These are phyloP conservation scores for Saccopteryx bilineata DNA, from an alignment of 2,113 vertebrate genomes.

Conservation along the genomic window DNA sequence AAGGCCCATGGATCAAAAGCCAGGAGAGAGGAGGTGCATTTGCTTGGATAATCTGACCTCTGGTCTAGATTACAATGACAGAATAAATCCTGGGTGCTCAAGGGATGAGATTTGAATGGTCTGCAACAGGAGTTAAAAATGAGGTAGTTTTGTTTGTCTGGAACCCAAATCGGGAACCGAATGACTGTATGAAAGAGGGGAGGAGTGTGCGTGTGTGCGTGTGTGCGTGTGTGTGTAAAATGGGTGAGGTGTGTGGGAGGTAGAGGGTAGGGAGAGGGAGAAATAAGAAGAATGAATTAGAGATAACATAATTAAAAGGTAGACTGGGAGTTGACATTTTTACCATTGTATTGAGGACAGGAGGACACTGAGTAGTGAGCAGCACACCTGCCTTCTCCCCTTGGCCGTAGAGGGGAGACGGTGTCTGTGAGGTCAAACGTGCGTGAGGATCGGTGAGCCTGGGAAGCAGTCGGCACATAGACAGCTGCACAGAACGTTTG, in stretches of 20 bases:
- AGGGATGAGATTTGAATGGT: constrained; percentile 73
- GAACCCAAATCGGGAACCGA: constrained; percentile 63
- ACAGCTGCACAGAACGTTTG: not conserved
- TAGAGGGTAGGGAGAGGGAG: not conserved
- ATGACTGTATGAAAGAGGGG: constrained; percentile 10
- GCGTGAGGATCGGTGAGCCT: not conserved
- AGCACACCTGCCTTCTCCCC: not conserved
- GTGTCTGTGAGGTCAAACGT: not conserved
- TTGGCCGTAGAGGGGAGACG: not conserved
- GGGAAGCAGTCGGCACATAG: not conserved
- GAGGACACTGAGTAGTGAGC: not conserved
- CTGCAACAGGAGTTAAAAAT: constrained; percentile 75
- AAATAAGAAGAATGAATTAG: constrained; percentile 73
- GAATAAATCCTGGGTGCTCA: constrained; percentile 75
- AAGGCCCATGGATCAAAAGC: constrained; percentile 73
- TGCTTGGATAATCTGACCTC: constrained; percentile 74
- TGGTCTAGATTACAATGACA: constrained; percentile 78
- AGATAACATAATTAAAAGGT: constrained; percentile 62
- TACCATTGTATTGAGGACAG: not conserved
- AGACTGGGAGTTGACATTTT: constrained; percentile 72
- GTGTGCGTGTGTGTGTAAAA: not conserved
- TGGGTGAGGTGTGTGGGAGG: not conserved
- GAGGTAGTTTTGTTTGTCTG: constrained; percentile 78
- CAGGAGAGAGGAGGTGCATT: constrained; percentile 69
- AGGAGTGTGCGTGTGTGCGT: not conserved